Evolutionary conservation across 2,113 vertebrate species (phyloP), one percentile per base, ranked within the genome.

Genomic region (Theropithecus gelada): DNA sequence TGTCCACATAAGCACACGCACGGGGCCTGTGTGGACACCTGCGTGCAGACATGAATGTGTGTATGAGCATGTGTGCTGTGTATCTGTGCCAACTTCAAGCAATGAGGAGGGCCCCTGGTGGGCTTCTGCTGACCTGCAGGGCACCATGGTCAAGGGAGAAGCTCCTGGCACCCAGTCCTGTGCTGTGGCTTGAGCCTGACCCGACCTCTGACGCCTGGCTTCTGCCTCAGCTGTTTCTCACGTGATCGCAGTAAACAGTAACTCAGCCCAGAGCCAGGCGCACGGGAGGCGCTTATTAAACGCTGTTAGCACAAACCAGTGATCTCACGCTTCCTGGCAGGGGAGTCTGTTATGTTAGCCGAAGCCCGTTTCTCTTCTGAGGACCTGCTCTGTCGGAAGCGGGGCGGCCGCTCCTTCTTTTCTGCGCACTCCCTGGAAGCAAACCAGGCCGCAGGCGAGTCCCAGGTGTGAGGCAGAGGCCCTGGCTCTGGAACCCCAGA

Each of bases 321-420:
- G 0, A 2, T 20, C 59, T 45, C 5, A 1, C 2, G 9, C 13
- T 7, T 11, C 72, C 72, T n/a, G 6, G 8, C 9, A 10, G 35
- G 80, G 30, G 17, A 30, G 7, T 38, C 72, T 45, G 72, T 75
- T 1, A 27, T 7, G 23, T 13, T 70, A 18, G 16, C 45, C 75
- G 1, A 45, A 48, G 16, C 8, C 76, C 16, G 5, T 27, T 75
- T 35, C 76, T 20, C 8, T 38, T 32, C 76, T 20, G 11, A 35
- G 45, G 30, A 50, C 30, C 30, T 6, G 45, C 76, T 50, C 32
- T 35, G 45, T 45, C 45, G 6, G 76, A 32, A 79, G 30, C 45
- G 16, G 76, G 45, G 8, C 6, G 16, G 45, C 17, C 45, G 18
- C 27, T 32, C 32, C 66, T 68, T 66, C 13, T 27, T 35, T 18